A percentile compares a stretch with the other conserved stretches of the same genome.
phyloP scores from a whole-genome alignment of 1,140 invertebrate species.

The Subanguina moxae region DNA sequence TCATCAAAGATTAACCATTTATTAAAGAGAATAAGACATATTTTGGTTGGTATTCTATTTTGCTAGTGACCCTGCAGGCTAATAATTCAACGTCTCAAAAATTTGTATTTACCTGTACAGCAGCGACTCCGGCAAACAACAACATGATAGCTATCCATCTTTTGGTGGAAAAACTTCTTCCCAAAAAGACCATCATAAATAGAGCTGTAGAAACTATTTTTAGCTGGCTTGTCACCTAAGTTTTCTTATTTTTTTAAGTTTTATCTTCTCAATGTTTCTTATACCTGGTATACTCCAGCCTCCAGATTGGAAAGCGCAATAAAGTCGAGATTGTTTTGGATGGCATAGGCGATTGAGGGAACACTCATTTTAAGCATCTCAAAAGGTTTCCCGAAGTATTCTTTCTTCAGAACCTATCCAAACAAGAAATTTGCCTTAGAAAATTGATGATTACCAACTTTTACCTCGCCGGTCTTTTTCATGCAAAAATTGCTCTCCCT shows the following conservation, averaged over 20 bases:
- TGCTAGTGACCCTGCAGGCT: too few relatives aligned
- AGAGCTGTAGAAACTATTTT: slow-evolving; percentile 58
- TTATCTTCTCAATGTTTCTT: neutral
- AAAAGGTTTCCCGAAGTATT: slow-evolving; percentile 50
- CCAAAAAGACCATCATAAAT: slow-evolving; percentile 58
- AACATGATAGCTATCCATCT: slow-evolving; percentile 56
- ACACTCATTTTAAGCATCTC: slow-evolving; percentile 57
- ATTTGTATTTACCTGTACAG: slow-evolving; percentile 45
- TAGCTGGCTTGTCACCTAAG: slow-evolving; percentile 53
- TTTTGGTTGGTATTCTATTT: too few relatives aligned
- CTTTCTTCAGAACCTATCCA: slow-evolving; percentile 43
- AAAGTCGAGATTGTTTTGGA: slow-evolving; percentile 59
- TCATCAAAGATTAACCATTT: too few relatives aligned
- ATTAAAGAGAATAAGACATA: too few relatives aligned
- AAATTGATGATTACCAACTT: slow-evolving; percentile 17
- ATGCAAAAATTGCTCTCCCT: slow-evolving; percentile 27
- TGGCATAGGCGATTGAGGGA: slow-evolving; percentile 55
- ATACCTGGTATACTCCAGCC: slow-evolving; percentile 59
- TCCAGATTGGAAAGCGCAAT: slow-evolving; percentile 56
- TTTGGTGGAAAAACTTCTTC: slow-evolving; percentile 46
- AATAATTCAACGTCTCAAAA: too few relatives aligned
- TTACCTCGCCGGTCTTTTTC: neutral
- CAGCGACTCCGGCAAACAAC: slow-evolving; percentile 55
- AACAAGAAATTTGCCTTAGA: slow-evolving; percentile 5
- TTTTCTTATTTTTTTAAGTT: too few relatives aligned